Evolutionary conservation across 1,140 invertebrate species (phyloP).

Genomic region (Carposina sasakii): DNA sequence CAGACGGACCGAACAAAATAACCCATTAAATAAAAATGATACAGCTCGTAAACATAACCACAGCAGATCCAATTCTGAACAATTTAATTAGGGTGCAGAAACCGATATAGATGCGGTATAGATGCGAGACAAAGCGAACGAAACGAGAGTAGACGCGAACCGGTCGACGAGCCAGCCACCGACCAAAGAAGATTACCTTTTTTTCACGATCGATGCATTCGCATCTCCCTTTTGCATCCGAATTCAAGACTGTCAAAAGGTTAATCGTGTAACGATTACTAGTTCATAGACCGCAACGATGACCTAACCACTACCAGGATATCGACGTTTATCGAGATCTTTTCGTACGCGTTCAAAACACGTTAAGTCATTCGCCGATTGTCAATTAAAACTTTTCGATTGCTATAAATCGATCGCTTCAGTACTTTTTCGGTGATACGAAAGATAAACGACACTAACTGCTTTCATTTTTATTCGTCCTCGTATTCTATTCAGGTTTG

Average conservation of each 20-base stretch:
- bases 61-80: conserved; percentile 51
- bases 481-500: conserved; percentile 67
- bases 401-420: no score
- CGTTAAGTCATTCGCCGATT: conserved; percentile 6
- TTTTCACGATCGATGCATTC: conserved; percentile 30
- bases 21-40: conserved; percentile 66
- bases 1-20: conserved; percentile 23
- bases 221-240: no score
- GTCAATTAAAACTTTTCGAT: no score
- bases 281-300: conserved; percentile 37
- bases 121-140: conserved; percentile 30
- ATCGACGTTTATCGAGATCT: conserved; percentile 35
- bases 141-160: no score
- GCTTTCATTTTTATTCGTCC: conserved; percentile 72
- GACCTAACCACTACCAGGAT: conserved; percentile 39
- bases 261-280: conserved; percentile 30
- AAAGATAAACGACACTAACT: conserved; percentile 32
- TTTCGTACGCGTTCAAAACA: conserved; percentile 35
- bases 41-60: conserved; percentile 43
- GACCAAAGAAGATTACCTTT: no score
- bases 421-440: no score
- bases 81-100: conserved; percentile 58
- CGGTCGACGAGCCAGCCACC: conserved; percentile 19
- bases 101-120: conserved; percentile 36
- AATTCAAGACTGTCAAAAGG: no score